Evolutionary conservation across 2,113 vertebrate genomes (phyloP), one percentile per base, ranked within the genome.

Genomic region (Ictalurus furcatus): DNA sequence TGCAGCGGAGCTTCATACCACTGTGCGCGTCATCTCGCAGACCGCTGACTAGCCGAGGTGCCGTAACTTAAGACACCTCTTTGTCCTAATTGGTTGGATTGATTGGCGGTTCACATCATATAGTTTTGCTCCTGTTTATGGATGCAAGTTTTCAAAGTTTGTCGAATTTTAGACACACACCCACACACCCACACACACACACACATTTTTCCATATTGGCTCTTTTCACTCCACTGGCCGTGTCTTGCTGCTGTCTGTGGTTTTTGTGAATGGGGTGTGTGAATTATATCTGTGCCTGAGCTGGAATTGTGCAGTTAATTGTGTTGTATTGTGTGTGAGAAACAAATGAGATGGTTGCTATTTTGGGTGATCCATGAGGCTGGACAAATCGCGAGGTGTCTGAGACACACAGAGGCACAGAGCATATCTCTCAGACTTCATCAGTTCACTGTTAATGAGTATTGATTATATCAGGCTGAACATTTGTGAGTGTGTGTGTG

Each of bases 361-460:
- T 80, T 80, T 80, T 16, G 4, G 78, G 25, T 5, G 78, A 80
- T 80, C 25, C 78, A n/a, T n/a, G 48, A 54, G 48, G 11, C 25
- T 80, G 78, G 78, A 54, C 28, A 54, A n/a, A 54, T 79, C 54
- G 76, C 14, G 25, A n/a, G 44, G 44, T 79, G 48, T 79, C 76
- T 52, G 25, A 25, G 76, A 79, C 25, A 80, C 76, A 14, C 44
- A 80, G 25, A 54, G 78, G 48, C 78, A 8, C 3, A 16, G 48
- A 12, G 30, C 78, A 54, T 54, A 80, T 28, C 28, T 80, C 78
- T 54, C 25, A 52, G 48, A 54, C 28, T 54, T 80, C 78, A 80
- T 80, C 78, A 80, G 78, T n/a, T 80, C 48, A 54, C 48, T 17
- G 48, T 52, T 52, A 80, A 80, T 80, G 48, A 80, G 28, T 78